Evolutionary conservation across 2,888 invertebrate species (phyloP).

Genomic region (Drosophila setosimentum): DNA sequence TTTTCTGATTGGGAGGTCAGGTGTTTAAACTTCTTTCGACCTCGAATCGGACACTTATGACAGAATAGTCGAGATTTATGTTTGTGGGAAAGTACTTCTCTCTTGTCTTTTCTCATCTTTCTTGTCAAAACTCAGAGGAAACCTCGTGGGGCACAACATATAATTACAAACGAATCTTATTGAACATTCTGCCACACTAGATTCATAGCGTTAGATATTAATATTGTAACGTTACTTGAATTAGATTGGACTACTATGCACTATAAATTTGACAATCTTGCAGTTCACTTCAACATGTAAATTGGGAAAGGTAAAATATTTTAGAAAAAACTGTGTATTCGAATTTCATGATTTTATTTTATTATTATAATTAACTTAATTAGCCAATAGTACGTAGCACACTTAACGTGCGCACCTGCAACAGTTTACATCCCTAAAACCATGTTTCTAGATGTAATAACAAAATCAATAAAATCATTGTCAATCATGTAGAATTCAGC

Average conservation of each 20-base stretch:
- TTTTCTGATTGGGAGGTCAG: background rate
- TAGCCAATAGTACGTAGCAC: background rate
- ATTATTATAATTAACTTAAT: too few species aligned
- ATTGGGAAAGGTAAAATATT: background rate
- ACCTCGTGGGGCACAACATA: background rate
- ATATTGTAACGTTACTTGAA: too few species aligned
- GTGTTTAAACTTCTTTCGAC: background rate
- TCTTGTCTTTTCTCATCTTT: background rate
- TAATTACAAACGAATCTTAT: background rate
- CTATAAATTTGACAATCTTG: background rate
- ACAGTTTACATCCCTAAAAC: background rate
- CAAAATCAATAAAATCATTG: too few species aligned
- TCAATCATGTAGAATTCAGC: too few species aligned
- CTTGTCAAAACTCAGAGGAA: background rate
- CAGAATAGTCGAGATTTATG: background rate
- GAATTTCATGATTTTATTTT: too few species aligned
- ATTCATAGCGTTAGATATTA: background rate
- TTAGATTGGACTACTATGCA: background rate
- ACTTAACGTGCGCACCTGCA: background rate
- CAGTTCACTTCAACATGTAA: background rate
- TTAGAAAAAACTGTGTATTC: background rate
- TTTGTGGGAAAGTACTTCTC: background rate
- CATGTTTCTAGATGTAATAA: background rate
- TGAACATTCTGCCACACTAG: background rate
- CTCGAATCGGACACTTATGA: background rate